Evolutionary conservation across 2,888 invertebrate genomes (phyloP).

Genomic region (Nymphalis polychloros): DNA sequence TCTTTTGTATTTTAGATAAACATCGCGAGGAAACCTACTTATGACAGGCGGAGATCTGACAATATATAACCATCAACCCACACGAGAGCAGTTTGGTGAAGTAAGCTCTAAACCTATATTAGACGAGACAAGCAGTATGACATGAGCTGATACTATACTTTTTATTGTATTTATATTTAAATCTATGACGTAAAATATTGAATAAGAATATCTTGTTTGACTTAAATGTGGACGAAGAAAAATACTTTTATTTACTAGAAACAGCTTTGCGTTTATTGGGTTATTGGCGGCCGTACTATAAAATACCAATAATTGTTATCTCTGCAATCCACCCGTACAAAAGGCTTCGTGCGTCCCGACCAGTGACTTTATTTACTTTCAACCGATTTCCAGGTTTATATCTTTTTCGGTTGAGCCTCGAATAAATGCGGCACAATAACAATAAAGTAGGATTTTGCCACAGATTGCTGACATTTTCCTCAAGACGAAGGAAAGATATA

Average conservation of each 20-base stretch:
- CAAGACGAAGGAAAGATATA: constrained; percentile 65
- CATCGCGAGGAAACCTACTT: too few species aligned
- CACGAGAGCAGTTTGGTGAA: too few species aligned
- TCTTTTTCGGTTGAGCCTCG: constrained; percentile 62
- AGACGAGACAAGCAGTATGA: too few species aligned
- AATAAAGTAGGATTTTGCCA: constrained; percentile 75
- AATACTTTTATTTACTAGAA: constrained; percentile 37
- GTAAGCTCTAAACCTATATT: too few species aligned
- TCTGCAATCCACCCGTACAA: constrained; percentile 57
- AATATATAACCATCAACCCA: too few species aligned
- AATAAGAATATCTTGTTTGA: constrained; percentile 11
- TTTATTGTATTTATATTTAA: neutral
- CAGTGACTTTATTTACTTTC: constrained; percentile 68
- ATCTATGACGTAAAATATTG: neutral
- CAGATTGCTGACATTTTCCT: constrained; percentile 76
- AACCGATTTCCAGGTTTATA: constrained; percentile 72
- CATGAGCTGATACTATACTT: too few species aligned
- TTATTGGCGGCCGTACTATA: constrained; percentile 53
- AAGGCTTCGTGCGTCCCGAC: constrained; percentile 50
- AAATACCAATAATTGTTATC: constrained; percentile 72
- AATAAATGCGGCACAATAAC: constrained; percentile 76
- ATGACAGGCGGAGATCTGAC: too few species aligned
- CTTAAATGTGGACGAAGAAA: constrained; percentile 27
- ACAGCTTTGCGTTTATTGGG: constrained; percentile 44
- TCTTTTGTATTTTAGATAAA: too few species aligned